Percentiles rank a stretch among this genome's conserved stretches.
Conservation (phyloP, 2,113 vertebrate genomes). For the Anser brachyrhynchus region DNA sequence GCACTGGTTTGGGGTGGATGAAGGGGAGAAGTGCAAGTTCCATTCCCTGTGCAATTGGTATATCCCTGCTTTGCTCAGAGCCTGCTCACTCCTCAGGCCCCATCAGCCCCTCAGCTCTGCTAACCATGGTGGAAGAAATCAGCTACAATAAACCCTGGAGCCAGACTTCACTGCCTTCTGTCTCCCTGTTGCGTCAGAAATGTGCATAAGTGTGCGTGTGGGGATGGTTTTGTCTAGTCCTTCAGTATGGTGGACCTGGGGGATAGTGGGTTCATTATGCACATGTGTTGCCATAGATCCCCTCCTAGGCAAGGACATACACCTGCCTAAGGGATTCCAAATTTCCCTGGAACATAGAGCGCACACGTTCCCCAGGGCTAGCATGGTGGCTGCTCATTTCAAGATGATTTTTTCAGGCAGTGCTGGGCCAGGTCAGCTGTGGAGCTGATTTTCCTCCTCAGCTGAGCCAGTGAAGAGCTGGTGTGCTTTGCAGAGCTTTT, state of each 20-base stretch:
- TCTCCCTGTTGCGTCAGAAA: fast-evolving
- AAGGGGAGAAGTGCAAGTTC: not conserved
- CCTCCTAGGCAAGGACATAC: not conserved
- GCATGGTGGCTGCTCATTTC: not conserved
- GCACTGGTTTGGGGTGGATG: not conserved
- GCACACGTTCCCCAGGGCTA: not conserved
- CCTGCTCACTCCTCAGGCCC: not conserved
- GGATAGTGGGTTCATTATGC: not conserved
- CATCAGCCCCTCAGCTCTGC: not conserved
- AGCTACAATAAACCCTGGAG: slow-evolving; percentile 53
- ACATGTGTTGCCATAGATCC: not conserved
- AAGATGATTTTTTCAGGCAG: not conserved
- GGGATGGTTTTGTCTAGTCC: not conserved
- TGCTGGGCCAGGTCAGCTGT: not conserved
- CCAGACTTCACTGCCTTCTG: slow-evolving; percentile 5
- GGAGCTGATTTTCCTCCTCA: not conserved
- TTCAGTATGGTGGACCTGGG: not conserved
- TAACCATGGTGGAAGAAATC: not conserved
- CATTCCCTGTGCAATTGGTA: not conserved
- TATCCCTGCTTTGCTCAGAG: not conserved
- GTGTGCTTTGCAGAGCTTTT: not conserved
- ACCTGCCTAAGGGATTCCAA: not conserved
- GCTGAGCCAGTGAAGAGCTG: not conserved
- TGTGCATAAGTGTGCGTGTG: not conserved
- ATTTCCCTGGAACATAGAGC: not conserved